These are phyloP conservation scores for Sturnus vulgaris DNA, from an alignment of 2,113 vertebrate genomes.

Conservation along the genomic window DNA sequence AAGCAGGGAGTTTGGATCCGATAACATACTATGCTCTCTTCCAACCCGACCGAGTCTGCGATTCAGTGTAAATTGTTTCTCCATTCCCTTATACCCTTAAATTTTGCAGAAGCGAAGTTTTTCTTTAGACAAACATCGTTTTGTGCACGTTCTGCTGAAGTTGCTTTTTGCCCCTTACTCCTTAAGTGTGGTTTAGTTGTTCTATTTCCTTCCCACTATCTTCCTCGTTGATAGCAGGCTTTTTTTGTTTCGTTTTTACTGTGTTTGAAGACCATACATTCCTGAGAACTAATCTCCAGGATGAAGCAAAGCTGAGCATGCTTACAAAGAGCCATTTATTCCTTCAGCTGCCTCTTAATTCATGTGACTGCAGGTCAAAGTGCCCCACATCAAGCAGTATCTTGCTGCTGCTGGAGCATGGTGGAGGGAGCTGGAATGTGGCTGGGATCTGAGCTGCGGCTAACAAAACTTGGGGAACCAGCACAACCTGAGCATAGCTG, in stretches of 20 bases:
- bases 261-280: background rate
- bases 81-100: background rate
- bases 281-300: background rate
- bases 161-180: background rate
- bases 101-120: background rate
- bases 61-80: background rate
- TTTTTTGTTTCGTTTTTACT: background rate
- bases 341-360: background rate
- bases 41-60: background rate
- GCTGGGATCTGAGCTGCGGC: background rate
- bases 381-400: background rate
- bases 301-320: background rate
- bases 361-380: background rate
- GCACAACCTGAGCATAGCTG: background rate
- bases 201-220: rapidly evolving
- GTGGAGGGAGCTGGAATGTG: background rate
- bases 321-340: background rate
- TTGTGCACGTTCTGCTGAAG: background rate
- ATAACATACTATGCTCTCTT: background rate
- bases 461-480: background rate
- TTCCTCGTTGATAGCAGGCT: rapidly evolving
- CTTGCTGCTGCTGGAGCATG: background rate
- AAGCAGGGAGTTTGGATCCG: background rate
- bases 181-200: background rate
- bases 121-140: background rate